phyloP scores from a whole-genome alignment of 37 sponge, comb jelly and placozoan species.

The Crambe crambe region DNA sequence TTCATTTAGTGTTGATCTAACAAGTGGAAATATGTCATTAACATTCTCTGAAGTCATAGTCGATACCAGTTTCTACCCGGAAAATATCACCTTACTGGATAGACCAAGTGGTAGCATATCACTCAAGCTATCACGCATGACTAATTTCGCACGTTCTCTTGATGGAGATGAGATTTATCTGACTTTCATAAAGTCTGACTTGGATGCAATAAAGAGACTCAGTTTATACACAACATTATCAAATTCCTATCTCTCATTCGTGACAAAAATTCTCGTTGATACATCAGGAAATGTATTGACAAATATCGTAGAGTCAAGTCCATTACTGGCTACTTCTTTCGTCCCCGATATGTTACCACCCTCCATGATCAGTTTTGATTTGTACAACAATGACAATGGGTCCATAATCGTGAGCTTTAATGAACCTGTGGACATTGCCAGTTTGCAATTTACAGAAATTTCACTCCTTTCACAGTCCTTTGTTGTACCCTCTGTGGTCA shows the following conservation, averaged over 20 bases:
- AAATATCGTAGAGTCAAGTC: neutral
- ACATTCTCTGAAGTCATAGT: conserved; percentile 24
- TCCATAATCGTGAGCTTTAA: conserved; percentile 8
- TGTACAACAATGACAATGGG: conserved; percentile 21
- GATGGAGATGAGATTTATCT: neutral
- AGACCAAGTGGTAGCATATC: neutral
- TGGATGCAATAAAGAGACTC: conserved; percentile 8
- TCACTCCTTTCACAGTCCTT: neutral
- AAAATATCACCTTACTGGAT: conserved; percentile 10
- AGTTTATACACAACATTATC: neutral
- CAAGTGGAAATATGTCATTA: neutral
- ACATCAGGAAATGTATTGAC: conserved; percentile 12
- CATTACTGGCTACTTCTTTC: conserved; percentile 3
- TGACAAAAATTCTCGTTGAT: conserved; percentile 2
- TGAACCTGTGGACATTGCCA: conserved; percentile 13
- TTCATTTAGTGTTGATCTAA: conserved; percentile 3
- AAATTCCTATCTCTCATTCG: conserved; percentile 9
- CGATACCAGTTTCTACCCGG: neutral
- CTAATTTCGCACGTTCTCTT: neutral
- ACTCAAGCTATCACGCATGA: neutral
- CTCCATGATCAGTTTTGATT: conserved; percentile 25
- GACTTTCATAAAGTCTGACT: conserved; percentile 7
- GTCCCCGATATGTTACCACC: conserved; percentile 14
- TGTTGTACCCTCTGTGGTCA: neutral
- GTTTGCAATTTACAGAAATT: neutral